Evolutionary conservation across 92 coral and sea anemone species (phyloP).

Genomic region (Porites divaricata): DNA sequence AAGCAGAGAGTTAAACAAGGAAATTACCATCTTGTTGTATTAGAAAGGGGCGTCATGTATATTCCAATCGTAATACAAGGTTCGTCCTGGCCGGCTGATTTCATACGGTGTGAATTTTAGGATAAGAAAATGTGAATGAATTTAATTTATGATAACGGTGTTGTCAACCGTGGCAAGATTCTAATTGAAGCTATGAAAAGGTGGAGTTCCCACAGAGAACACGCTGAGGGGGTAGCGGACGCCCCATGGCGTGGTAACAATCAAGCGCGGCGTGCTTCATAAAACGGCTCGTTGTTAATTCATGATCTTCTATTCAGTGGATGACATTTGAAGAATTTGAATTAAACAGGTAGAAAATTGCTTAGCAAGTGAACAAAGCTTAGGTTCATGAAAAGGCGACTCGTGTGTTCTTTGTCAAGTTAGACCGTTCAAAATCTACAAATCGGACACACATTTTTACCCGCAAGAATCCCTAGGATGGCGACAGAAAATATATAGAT

Average conservation of each 20-base stretch:
- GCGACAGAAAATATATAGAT: neutral
- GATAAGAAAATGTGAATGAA: conserved; percentile 18
- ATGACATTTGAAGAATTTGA: conserved; percentile 47
- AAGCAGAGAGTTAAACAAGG: neutral
- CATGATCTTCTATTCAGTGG: conserved; percentile 40
- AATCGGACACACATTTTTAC: neutral
- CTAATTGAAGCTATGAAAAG: conserved; percentile 43
- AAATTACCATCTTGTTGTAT: neutral
- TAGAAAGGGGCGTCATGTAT: neutral
- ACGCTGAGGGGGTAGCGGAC: conserved; percentile 27
- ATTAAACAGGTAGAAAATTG: conserved; percentile 57
- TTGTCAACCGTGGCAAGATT: conserved; percentile 33
- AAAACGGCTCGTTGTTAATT: conserved; percentile 51
- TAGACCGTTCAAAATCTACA: neutral
- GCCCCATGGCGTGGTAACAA: conserved; percentile 23
- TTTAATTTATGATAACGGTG: conserved; percentile 33
- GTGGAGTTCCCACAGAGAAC: conserved; percentile 39
- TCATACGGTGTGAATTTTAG: neutral
- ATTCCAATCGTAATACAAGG: neutral
- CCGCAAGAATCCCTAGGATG: neutral
- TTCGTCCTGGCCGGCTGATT: neutral
- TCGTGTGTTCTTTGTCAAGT: neutral
- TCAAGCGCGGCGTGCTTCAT: conserved; percentile 33
- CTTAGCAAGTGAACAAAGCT: conserved; percentile 45
- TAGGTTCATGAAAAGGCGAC: conserved; percentile 23